Conservation (phyloP, 2,888 invertebrate species). For the Apotomis turbidana region DNA sequence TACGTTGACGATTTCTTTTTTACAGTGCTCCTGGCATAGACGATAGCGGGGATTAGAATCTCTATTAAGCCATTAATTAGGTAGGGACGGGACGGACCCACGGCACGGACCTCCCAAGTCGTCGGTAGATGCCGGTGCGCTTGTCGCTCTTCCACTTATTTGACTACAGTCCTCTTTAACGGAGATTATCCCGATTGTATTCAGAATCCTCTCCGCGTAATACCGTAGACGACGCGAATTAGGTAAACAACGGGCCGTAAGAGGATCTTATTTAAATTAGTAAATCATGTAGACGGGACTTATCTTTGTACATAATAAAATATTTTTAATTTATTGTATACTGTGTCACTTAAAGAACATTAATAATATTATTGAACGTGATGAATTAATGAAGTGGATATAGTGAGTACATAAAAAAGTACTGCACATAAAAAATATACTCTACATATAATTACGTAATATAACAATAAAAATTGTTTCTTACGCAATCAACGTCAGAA, state of each 20-base stretch:
- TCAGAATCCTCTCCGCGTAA: conserved; percentile 49
- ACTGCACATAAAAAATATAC: too few species aligned
- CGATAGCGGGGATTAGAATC: conserved; percentile 52
- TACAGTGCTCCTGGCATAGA: not conserved
- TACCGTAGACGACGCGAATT: conserved; percentile 26
- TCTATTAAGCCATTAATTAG: conserved; percentile 71
- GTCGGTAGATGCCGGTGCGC: conserved; percentile 50
- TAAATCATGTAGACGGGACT: conserved; percentile 46
- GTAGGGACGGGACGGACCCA: conserved; percentile 46
- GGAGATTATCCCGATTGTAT: conserved; percentile 62
- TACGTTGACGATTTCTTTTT: not conserved
- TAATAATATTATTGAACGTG: too few species aligned
- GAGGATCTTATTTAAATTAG: conserved; percentile 48
- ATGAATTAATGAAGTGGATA: too few species aligned
- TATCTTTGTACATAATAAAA: not conserved
- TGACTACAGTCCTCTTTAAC: conserved; percentile 60
- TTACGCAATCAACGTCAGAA: too few species aligned
- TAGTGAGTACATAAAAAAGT: too few species aligned
- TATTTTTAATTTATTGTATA: not conserved
- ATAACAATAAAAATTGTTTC: too few species aligned
- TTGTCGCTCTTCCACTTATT: conserved; percentile 60
- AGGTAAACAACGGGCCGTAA: not conserved
- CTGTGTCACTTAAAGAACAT: too few species aligned
- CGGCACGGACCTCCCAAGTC: conserved; percentile 73
- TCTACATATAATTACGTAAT: too few species aligned